Evolutionary conservation across 2,113 vertebrate species (phyloP).

Genomic region (Nycticryphes semicollaris): DNA sequence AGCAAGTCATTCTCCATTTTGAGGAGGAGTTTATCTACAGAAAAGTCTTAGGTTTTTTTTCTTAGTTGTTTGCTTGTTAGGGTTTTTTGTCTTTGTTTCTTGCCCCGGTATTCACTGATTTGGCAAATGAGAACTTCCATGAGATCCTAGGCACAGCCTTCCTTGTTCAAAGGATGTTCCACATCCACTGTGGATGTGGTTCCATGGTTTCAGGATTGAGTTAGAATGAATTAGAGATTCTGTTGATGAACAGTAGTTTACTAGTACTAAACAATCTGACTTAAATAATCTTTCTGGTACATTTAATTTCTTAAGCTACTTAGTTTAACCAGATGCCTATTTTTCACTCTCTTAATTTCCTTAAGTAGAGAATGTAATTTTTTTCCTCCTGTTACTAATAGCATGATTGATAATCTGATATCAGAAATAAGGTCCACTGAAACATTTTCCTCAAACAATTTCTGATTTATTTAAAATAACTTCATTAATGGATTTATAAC

Average conservation of each 20-base stretch:
- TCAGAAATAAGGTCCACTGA: not conserved
- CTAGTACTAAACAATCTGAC: not conserved
- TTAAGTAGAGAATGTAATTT: not conserved
- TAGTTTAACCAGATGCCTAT: not conserved
- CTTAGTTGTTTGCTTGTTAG: not conserved
- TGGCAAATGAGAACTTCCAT: not conserved
- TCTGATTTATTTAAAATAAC: not conserved
- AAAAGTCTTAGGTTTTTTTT: not conserved
- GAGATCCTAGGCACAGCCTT: not conserved
- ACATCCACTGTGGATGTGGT: not conserved
- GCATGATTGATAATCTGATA: not conserved
- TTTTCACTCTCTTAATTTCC: not conserved
- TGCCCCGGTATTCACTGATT: not conserved
- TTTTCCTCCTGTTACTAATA: not conserved
- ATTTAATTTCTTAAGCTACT: not conserved
- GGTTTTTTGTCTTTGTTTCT: not conserved
- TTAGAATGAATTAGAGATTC: not conserved
- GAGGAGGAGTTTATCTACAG: not conserved
- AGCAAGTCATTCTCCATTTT: not conserved
- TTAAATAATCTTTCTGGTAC: not conserved
- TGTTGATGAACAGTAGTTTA: not conserved
- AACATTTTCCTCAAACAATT: not conserved
- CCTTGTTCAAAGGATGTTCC: not conserved
- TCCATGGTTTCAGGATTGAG: not conserved
- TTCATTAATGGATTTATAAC: not conserved